Percentiles rank a stretch among this genome's conserved stretches.
phyloP scores from a whole-genome alignment of 2,797 vertebrate genomes.

The Psittacula echo region DNA sequence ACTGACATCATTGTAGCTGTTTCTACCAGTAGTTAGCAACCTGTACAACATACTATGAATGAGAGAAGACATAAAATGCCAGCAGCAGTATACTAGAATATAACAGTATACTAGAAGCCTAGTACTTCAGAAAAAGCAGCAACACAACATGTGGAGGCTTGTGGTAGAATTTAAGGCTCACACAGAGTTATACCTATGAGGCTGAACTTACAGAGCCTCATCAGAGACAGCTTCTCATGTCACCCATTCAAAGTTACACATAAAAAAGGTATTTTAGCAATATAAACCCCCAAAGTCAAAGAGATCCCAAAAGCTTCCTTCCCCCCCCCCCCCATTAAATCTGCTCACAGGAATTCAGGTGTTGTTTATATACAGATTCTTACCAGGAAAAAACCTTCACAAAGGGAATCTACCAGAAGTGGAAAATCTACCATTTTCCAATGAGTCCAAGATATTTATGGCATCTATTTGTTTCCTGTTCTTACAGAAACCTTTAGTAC shows the following conservation, averaged over 20 bases:
- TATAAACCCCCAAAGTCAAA: background rate
- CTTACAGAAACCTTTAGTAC: background rate
- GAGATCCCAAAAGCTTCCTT: background rate
- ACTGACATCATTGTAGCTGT: background rate
- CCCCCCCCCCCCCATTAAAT: background rate
- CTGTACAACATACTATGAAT: background rate
- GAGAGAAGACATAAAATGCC: background rate
- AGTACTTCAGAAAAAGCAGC: background rate
- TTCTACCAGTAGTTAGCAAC: background rate
- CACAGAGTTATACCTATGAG: background rate
- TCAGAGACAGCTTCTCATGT: accelerated
- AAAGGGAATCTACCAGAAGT: background rate
- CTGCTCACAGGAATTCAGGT: background rate
- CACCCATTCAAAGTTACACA: background rate
- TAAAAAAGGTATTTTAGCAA: background rate
- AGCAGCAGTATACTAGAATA: no score
- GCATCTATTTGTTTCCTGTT: background rate
- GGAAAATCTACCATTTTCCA: background rate
- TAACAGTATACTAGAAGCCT: no score
- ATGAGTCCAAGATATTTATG: background rate
- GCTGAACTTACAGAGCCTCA: accelerated
- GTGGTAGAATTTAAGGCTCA: background rate
- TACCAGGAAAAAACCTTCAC: background rate
- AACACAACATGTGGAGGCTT: accelerated
- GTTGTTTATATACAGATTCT: background rate